Evolutionary conservation across 1,140 invertebrate species (phyloP).

Genomic region (Portunus trituberculatus): DNA sequence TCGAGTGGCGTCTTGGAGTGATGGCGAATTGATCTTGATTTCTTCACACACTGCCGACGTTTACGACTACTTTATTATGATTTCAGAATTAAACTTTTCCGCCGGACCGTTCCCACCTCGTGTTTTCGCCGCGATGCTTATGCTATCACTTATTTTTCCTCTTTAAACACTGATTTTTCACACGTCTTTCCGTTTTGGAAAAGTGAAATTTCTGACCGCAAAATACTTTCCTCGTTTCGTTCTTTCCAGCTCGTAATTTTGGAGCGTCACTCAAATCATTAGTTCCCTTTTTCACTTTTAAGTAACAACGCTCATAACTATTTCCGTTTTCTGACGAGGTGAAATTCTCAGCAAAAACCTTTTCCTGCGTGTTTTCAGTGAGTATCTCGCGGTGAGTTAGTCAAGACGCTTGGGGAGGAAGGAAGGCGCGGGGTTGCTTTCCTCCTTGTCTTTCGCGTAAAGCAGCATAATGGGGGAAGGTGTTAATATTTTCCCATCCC

Average conservation of each 20-base stretch:
- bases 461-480: neutral
- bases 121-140: too few species aligned
- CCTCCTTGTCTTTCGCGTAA: neutral
- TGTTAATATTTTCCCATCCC: neutral
- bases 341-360: neutral
- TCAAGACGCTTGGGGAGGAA: neutral
- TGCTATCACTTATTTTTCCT: too few species aligned
- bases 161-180: too few species aligned
- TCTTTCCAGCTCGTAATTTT: neutral
- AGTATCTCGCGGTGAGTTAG: neutral
- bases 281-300: conserved; percentile 15
- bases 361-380: neutral
- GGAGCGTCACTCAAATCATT: neutral
- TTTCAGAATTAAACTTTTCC: too few species aligned
- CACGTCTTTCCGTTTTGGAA: too few species aligned
- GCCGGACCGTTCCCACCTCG: too few species aligned
- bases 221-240: too few species aligned
- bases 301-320: neutral
- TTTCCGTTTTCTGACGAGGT: neutral
- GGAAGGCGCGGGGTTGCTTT: neutral
- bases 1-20: too few species aligned
- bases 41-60: too few species aligned
- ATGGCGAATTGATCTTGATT: too few species aligned
- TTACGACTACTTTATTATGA: too few species aligned
- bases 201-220: too few species aligned